Base-by-base conservation (phyloP, 2,888 invertebrate genomes). In the Hyalella azteca region DNA sequence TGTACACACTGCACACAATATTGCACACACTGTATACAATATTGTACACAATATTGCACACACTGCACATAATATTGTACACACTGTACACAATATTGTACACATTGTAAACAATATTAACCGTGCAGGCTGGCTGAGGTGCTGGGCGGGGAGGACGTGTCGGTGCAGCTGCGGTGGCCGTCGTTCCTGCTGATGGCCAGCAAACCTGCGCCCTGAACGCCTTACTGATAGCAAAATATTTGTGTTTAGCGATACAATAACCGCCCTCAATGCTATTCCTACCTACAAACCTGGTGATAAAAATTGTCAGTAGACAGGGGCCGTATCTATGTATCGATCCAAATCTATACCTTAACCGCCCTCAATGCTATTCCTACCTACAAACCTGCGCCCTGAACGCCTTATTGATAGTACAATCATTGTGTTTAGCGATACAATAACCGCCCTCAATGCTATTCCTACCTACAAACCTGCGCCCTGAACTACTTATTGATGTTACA, bases 151-250 rank as follows among this genome's bases (percentile, higher is more conserved):
- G 36, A 32, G 7, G 66, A 66, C 39, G 66, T 19, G 36, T 32
- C 29, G 36, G 66, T 66, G 36, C 19, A 19, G 9, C 32, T 66
- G 15, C 32, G 66, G 15, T 66, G 66, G 66, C 39, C 66, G 1
- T 66, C 36, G 66, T 66, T 66, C 39, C 66, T 66, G 1, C 36
- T 66, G 36, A 66, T 66, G 66, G 66, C 36, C 29, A 66, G 66
- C 66, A 66, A 66, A 29, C 66, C 66, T 0, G 19, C n/a, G 66
- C 36, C 0, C 3, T 36, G 39, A 54, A 29, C 26, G 26, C 54
- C 26, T 29, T 26, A 3, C 22, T 0, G 3, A 7, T 7, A 22
- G 29, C 9, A 29, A 54, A 13, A 9, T 22, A 49, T 7, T 45
- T 45, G 9, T 15, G 9, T 45, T 15, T 45, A 9, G 9, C 15